Base-by-base conservation (phyloP, 1,140 invertebrate genomes). In the Scaptomyza montana region DNA sequence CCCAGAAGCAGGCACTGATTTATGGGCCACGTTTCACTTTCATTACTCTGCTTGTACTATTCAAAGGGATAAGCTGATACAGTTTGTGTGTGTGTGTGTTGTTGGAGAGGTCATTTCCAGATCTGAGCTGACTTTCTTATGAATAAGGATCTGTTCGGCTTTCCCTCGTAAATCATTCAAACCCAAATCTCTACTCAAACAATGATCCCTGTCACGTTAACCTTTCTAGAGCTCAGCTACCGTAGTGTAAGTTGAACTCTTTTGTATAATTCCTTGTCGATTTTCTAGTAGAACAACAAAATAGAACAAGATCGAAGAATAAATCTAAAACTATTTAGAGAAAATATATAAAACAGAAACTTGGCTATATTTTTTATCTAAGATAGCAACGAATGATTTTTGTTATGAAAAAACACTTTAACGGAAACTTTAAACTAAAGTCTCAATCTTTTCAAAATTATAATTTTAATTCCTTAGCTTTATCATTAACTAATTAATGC, bases 121-220 rank as follows among this genome's bases (percentile, higher is more conserved):
- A 62, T 60, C 55, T 51, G 49, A 51, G 36, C 33, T 69, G 57
- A 47, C 49, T 46, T 45, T 33, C 49, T 61, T 71, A 57, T 68
- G 49, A 21, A 59, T 54, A 47, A 13, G 30, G 49, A 56, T 65
- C 54, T 30, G 53, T 33, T 47, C 65, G 25, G 54, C 82, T 80
- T 80, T 80, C 69, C 59, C 82, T 86, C 70, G 62, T 87, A 85
- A 85, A 85, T 85, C 81, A 85, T 74, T 87, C 78, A 68, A 72
- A 45, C 21, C 33, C 21, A 74, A 74, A 60, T 74, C 64, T 36
- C 21, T 30, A 7, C 50, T 56, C 59, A 36, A 54, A 81, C 78
- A 77, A 78, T 50, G 56, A 67, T 33, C 33, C 43, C 21, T n/a
- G 36, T 61, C 39, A 51, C 45, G 54, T 46, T 61, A 21, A 62